Base-by-base conservation (phyloP, 2,113 vertebrate species). In the Bujurquina vittata region DNA sequence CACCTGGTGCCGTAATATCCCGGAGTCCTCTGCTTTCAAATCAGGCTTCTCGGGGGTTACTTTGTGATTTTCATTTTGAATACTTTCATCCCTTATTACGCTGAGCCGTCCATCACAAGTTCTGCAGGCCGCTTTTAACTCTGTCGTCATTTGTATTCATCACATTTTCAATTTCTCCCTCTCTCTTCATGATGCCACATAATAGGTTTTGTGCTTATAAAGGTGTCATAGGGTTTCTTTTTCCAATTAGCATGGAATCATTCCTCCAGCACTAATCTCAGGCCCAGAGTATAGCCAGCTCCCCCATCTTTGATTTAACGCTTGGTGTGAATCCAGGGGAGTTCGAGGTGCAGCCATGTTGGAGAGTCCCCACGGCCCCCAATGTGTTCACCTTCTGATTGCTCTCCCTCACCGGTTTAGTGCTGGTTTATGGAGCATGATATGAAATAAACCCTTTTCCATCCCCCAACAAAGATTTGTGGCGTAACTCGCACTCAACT, bases 381-480 rank as follows among this genome's bases (percentile, higher is more conserved):
- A 82, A 81, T 89, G 89, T 91, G 88, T 88, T 92, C 90, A 81
- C 88, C 80, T 88, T 67, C 88, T 91, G 90, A 93, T 93, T 91
- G 88, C 88, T 86, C 78, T 60, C 69, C 84, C 84, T 88, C 87
- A 74, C 82, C 72, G 91, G 90, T 94, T 94, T 92, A 94, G 93
- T 92, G 90, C 93, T 79, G 92, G 84, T 94, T 94, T 93, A 94
- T 92, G 93, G 79, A 94, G 92, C 94, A 84, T 94, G 91, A 91
- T 94, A 94, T 93, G 92, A 94, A 94, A 92, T 94, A 94, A 95
- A 93, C 91, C 87, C 75, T 79, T 79, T 79, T 84, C 35, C 54
- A 82, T 87, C 85, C 84, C 80, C 74, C 81, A 90, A 91, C 88
- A 92, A 93, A 90, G 86, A 91, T 87, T 82, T 92, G 87, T 87